A percentile compares a stretch with the other conserved stretches of the same genome.
Evolutionary conservation across 2,888 invertebrate genomes (phyloP).

Genomic region (Sinelater perroti): DNA sequence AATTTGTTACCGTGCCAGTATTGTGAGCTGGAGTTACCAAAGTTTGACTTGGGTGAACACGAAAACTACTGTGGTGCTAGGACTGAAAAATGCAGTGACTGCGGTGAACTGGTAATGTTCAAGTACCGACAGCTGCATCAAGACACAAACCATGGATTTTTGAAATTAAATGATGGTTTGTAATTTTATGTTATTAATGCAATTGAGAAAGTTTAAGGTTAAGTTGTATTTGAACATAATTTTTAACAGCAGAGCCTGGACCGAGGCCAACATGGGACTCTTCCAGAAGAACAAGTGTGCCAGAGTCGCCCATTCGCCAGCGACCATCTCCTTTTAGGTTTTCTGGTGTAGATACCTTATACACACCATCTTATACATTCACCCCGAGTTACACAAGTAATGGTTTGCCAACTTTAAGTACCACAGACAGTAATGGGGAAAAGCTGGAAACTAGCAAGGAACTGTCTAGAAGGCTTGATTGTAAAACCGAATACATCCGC

Average conservation of each 20-base stretch:
- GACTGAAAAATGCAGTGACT: conserved; percentile 74
- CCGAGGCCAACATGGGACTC: conserved; percentile 62
- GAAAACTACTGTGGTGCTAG: conserved; percentile 76
- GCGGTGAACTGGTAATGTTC: conserved; percentile 75
- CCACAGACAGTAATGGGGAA: conserved; percentile 55
- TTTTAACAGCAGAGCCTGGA: conserved; percentile 59
- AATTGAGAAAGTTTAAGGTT: background rate
- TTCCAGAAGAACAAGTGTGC: conserved; percentile 39
- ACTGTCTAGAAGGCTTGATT: conserved; percentile 57
- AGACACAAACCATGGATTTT: conserved; percentile 73
- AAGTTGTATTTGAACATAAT: conserved; percentile 1
- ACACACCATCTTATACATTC: conserved; percentile 15
- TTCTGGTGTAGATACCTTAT: conserved; percentile 38
- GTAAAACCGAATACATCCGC: conserved; percentile 60
- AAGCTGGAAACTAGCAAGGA: conserved; percentile 58
- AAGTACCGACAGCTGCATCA: conserved; percentile 71
- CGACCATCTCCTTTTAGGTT: conserved; percentile 41
- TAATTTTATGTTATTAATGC: background rate
- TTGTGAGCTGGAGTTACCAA: conserved; percentile 72
- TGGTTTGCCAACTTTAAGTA: background rate
- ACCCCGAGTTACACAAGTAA: conserved; percentile 10
- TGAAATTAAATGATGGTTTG: conserved; percentile 68
- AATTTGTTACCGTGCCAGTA: conserved; percentile 67
- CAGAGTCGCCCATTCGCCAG: conserved; percentile 22
- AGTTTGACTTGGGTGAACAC: conserved; percentile 69